These are phyloP conservation scores for Anguilla obscura DNA, from an alignment of 2,797 vertebrate genomes.

Conservation along the genomic window DNA sequence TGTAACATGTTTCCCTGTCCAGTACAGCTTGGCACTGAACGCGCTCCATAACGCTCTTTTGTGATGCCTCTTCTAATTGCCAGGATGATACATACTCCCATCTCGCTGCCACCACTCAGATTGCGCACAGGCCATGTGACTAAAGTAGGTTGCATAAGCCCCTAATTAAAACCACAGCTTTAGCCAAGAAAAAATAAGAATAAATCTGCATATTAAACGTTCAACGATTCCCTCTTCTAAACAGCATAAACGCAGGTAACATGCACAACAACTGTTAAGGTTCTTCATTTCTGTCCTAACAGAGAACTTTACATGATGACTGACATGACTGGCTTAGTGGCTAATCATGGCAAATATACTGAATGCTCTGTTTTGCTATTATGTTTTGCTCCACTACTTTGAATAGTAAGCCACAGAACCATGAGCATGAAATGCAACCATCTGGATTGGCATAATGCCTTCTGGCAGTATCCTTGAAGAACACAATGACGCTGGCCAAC, in stretches of 20 bases:
- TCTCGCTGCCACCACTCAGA: neutral
- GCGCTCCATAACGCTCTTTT: neutral
- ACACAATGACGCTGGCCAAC: constrained; percentile 62
- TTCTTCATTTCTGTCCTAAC: neutral
- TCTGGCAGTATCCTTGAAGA: constrained; percentile 57
- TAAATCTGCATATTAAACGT: neutral
- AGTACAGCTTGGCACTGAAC: neutral
- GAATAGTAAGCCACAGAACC: neutral
- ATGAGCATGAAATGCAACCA: neutral
- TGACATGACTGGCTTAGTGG: neutral
- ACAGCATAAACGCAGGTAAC: neutral
- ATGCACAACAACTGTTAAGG: neutral
- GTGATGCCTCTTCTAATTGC: neutral
- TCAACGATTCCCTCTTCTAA: neutral
- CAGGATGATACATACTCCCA: neutral
- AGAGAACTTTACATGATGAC: neutral
- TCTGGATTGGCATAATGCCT: constrained; percentile 58
- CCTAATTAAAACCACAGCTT: neutral
- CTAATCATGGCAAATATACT: neutral
- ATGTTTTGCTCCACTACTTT: neutral
- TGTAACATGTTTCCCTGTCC: neutral
- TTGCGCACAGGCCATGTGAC: neutral
- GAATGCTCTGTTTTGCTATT: neutral
- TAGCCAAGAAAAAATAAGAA: neutral
- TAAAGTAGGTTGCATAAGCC: neutral